Conservation (phyloP, 2,113 vertebrate genomes). For the Ceuthmochares aereus region DNA sequence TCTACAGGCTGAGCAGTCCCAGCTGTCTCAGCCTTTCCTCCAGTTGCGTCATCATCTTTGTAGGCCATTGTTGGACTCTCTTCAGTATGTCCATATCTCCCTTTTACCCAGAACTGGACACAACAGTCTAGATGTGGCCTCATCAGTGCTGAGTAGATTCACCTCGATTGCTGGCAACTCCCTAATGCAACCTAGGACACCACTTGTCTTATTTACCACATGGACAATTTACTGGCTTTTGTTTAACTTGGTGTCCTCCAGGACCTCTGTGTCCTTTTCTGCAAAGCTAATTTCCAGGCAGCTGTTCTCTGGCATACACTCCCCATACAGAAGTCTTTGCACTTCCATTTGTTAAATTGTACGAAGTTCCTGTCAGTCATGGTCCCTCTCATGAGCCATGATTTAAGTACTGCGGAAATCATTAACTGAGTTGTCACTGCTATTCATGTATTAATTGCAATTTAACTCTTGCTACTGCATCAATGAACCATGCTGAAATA, state of each 20-base stretch:
- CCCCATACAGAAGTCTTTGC: not conserved
- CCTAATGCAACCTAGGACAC: not conserved
- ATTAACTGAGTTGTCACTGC: not conserved
- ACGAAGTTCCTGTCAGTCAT: not conserved
- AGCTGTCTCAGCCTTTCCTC: not conserved
- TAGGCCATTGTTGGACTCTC: not conserved
- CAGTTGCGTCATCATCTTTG: not conserved
- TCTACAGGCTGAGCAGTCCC: not conserved
- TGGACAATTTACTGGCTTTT: not conserved
- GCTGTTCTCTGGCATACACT: not conserved
- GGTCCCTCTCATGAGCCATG: not conserved
- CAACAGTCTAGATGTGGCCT: not conserved
- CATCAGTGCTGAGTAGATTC: not conserved
- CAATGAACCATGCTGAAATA: not conserved
- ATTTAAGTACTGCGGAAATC: not conserved
- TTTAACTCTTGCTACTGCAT: not conserved
- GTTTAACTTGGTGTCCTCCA: not conserved
- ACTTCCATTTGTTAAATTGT: not conserved
- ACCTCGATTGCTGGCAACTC: not conserved
- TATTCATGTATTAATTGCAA: not conserved
- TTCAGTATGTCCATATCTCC: not conserved
- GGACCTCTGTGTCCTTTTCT: not conserved
- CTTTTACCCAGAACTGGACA: not conserved
- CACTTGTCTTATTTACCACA: not conserved
- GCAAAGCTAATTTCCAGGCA: not conserved